Evolutionary conservation across 2,797 vertebrate genomes (phyloP).

Genomic region (Sparus aurata): DNA sequence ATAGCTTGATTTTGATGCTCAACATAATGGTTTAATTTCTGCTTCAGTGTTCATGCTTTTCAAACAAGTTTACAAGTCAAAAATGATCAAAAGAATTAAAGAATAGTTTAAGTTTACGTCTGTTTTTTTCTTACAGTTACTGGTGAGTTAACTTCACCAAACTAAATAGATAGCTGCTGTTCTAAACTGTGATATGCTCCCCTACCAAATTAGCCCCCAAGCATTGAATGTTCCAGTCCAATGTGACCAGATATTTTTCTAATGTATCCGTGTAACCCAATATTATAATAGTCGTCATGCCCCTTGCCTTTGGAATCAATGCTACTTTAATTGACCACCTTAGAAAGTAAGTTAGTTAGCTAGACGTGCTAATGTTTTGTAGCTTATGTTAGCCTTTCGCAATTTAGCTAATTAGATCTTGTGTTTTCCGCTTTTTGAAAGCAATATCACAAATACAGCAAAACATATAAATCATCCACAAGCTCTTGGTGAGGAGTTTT

Average conservation of each 20-base stretch:
- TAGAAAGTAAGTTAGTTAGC: neutral
- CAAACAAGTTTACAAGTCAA: no score
- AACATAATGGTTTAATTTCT: neutral
- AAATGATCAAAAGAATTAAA: no score
- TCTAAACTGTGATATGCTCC: neutral
- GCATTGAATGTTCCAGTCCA: neutral
- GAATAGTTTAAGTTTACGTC: no score
- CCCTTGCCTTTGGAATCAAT: no score
- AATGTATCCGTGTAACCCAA: neutral
- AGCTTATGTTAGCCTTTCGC: neutral
- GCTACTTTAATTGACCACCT: neutral
- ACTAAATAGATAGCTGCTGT: no score
- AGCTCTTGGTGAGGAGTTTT: conserved; percentile 1
- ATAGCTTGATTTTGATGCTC: no score
- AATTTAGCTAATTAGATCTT: neutral
- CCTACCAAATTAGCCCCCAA: neutral
- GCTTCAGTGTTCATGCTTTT: no score
- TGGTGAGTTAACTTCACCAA: no score
- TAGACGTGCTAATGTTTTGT: neutral
- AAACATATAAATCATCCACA: neutral
- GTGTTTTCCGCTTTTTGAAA: neutral
- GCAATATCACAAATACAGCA: neutral
- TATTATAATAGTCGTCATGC: neutral
- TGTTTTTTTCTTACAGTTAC: no score
- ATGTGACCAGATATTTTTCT: neutral